phyloP scores from a whole-genome alignment of 37 sponge, comb jelly and placozoan species.

The Corticium candelabrum region DNA sequence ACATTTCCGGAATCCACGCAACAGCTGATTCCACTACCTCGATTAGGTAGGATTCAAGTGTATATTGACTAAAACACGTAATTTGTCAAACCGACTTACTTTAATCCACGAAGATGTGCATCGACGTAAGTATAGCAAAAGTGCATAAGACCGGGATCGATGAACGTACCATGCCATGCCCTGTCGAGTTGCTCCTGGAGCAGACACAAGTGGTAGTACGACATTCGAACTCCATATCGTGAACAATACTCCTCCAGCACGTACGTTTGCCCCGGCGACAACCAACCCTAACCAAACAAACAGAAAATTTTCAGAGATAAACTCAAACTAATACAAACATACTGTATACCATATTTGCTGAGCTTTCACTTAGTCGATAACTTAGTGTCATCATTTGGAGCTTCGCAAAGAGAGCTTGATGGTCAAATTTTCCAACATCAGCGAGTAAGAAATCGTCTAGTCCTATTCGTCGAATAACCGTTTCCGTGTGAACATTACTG shows the following conservation, averaged over 20 bases:
- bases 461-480: not conserved
- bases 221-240: conserved; percentile 47
- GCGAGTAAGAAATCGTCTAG: conserved; percentile 3
- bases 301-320: not conserved
- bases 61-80: too few species aligned
- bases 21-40: too few species aligned
- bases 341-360: conserved; percentile 31
- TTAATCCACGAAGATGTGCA: conserved; percentile 45
- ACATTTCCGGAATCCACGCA: too few species aligned
- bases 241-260: conserved; percentile 61
- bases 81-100: too few species aligned
- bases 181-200: conserved; percentile 31
- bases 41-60: too few species aligned
- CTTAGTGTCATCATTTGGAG: conserved; percentile 24
- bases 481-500: too few species aligned
- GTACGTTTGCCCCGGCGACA: conserved; percentile 50
- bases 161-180: conserved; percentile 17
- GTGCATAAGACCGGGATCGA: conserved; percentile 49
- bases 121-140: conserved; percentile 41
- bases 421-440: conserved; percentile 3
- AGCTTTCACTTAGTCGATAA: conserved; percentile 24
- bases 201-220: conserved; percentile 31
- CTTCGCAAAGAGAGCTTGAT: conserved; percentile 29
- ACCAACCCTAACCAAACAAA: conserved; percentile 30
- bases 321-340: not conserved